Conservation (phyloP, 2,797 vertebrate species). For the Smutsia gigantea region DNA sequence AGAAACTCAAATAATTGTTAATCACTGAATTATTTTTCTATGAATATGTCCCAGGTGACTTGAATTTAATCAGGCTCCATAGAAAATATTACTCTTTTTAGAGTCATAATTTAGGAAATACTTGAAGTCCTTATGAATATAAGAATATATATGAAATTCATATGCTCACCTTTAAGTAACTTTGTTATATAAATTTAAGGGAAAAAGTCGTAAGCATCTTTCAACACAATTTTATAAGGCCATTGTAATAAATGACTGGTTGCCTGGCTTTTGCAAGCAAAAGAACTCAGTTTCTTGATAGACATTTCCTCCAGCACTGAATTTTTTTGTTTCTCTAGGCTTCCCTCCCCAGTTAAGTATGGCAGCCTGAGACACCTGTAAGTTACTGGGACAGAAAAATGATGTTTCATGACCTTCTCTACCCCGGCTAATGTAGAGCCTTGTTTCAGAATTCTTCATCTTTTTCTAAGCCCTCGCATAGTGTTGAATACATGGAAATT, state of each 20-base stretch:
- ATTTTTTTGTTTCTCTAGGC: neutral
- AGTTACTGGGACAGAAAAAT: neutral
- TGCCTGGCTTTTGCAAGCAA: neutral
- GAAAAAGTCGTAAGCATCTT: neutral
- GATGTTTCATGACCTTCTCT: neutral
- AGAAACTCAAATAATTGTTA: neutral
- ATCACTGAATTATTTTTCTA: neutral
- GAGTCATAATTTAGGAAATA: neutral
- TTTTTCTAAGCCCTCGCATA: neutral
- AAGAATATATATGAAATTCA: neutral
- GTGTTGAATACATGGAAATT: neutral
- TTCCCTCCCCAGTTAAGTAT: neutral
- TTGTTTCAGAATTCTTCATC: neutral
- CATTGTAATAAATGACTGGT: neutral
- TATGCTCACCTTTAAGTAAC: neutral
- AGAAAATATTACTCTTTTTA: neutral
- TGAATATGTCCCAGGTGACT: neutral
- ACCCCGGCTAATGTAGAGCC: neutral
- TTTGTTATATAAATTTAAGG: neutral
- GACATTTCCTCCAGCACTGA: neutral
- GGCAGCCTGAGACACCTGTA: neutral
- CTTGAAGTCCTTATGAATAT: neutral
- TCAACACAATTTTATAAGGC: neutral
- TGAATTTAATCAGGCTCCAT: neutral
- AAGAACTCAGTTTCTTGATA: neutral